A percentile compares a stretch with the other conserved stretches of the same genome.
Conservation (phyloP, 2,113 vertebrate genomes). For the Numenius arquata region DNA sequence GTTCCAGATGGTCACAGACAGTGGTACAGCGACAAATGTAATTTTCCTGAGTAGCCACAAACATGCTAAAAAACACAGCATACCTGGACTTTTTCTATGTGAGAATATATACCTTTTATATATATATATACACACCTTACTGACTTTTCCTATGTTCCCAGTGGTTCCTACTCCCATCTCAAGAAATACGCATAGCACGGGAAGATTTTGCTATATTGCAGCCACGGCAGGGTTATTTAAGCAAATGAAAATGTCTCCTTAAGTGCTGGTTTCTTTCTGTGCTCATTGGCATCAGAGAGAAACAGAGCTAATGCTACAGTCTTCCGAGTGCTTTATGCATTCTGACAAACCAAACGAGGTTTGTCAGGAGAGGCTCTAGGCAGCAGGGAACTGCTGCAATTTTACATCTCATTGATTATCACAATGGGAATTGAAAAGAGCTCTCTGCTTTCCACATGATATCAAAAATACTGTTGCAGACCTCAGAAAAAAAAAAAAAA, state of each 20-base stretch:
- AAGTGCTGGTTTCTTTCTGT: slow-evolving; percentile 39
- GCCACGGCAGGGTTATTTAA: slow-evolving; percentile 8
- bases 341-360: slow-evolving; percentile 64
- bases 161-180: background rate
- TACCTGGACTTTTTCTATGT: background rate
- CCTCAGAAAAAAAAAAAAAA: slow-evolving; percentile 21
- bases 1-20: background rate
- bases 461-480: slow-evolving; percentile 16
- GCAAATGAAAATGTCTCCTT: slow-evolving; percentile 40
- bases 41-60: background rate
- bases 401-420: slow-evolving; percentile 73
- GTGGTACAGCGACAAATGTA: background rate
- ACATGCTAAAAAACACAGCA: background rate
- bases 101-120: background rate
- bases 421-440: slow-evolving; percentile 42
- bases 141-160: background rate
- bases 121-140: too few relatives aligned
- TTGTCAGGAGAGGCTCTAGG: slow-evolving; percentile 61
- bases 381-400: slow-evolving; percentile 63
- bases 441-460: background rate
- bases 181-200: background rate
- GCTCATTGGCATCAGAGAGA: slow-evolving; percentile 4
- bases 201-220: background rate
- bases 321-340: slow-evolving; percentile 61
- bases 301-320: slow-evolving; percentile 48